Evolutionary conservation across 2,113 vertebrate genomes (phyloP).

Genomic region (Melanocharis versteri): DNA sequence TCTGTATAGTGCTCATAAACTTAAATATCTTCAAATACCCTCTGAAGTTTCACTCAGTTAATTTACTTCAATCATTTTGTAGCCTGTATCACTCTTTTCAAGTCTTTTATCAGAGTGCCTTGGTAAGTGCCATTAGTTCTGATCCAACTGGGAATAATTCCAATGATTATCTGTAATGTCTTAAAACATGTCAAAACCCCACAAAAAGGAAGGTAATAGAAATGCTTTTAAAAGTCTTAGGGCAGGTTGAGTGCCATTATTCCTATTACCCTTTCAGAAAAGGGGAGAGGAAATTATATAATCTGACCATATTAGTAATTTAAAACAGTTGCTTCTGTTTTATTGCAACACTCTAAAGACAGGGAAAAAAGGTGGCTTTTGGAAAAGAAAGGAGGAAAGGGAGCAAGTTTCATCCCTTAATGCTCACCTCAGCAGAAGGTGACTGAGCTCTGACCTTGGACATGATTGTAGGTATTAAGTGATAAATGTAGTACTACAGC

Average conservation of each 20-base stretch:
- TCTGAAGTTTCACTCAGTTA: background rate
- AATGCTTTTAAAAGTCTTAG: background rate
- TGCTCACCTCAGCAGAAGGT: background rate
- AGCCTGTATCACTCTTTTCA: background rate
- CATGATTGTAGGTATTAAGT: background rate
- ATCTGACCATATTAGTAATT: background rate
- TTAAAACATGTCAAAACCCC: background rate
- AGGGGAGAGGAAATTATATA: background rate
- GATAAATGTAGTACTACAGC: background rate
- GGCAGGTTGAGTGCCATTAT: background rate
- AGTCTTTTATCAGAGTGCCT: background rate
- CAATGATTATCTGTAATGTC: background rate
- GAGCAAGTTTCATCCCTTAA: background rate
- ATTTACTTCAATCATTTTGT: background rate
- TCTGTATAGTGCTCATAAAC: background rate
- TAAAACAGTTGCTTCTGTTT: background rate
- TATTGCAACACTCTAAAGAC: background rate
- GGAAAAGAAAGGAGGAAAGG: background rate
- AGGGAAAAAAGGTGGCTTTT: background rate
- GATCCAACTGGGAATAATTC: background rate
- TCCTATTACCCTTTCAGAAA: background rate
- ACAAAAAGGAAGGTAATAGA: background rate
- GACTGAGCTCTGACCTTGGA: background rate
- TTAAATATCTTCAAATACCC: background rate
- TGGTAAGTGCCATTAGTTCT: background rate